Evolutionary conservation across 2,113 vertebrate genomes (phyloP), one percentile per base, ranked within the genome.

Genomic region (Apeltes quadracus): DNA sequence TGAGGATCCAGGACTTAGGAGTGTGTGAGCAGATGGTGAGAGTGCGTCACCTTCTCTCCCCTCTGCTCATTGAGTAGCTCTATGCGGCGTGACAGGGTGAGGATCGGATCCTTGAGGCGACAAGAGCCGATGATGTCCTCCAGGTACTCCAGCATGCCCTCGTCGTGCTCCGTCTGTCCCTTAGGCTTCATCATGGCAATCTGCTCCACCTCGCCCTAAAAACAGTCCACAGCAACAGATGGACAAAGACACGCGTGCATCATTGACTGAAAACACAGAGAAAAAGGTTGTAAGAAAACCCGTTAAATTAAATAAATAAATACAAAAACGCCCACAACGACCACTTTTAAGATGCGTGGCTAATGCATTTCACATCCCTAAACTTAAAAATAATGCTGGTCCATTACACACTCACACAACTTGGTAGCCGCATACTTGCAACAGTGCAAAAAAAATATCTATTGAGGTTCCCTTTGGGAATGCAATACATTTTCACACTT

Each of bases 151-250:
- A 99, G 92, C 98, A 99, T 98, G 14, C 98, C 98, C 80, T 98
- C 98, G 0, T 97, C 96, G 2, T 99, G 97, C 79, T 97, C 96
- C 0, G 95, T 96, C 88, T 99, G 97, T 50, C 96, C 97, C 91
- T 97, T 98, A 9, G 98, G 94, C 84, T 98, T 99, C 98, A 99
- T 99, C 97, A 99, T 95, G 25, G 98, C 93, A 12, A 99, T 99
- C 70, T 98, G 98, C 83, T 99, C 97, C 82, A 99, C 97, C 93
- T 99, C 98, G 38, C 98, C 98, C 98, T 99, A 90, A 18, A 74
- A 71, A 90, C 38, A 73, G 44, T 51, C 61, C 75, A 74, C 13
- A 61, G 58, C 20, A 71, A 61, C 54, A 74, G 27, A 79, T 39
- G 61, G 63, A 82, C 38, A 83, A 63, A 78, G 32, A 68, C 27